These are phyloP conservation scores for Mormyrops attenuatus DNA, from an alignment of 2,797 vertebrate species.

Conservation along the genomic window DNA sequence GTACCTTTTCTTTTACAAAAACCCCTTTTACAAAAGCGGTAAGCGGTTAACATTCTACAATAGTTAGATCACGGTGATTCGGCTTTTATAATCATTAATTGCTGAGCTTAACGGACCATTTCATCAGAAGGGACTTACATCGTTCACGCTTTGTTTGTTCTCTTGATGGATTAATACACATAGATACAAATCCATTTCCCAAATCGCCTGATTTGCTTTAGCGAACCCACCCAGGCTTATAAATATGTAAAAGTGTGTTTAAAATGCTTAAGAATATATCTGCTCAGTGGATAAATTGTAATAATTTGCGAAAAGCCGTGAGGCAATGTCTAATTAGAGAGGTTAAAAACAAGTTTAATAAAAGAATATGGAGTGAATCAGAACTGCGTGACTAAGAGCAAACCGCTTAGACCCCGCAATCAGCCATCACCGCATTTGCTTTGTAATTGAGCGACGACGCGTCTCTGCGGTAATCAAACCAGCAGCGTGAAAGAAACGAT, in stretches of 20 bases:
- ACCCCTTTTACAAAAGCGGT: not conserved
- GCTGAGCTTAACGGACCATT: not conserved
- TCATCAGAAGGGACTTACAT: not conserved
- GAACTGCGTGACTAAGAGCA: not conserved
- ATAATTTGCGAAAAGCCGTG: not conserved
- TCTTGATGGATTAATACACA: not conserved
- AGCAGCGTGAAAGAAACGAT: not conserved
- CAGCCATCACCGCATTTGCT: not conserved
- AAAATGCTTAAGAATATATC: not conserved
- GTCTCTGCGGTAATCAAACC: constrained; percentile 1
- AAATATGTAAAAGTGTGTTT: not conserved
- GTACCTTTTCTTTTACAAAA: not conserved
- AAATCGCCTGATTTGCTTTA: not conserved
- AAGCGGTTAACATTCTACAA: not conserved
- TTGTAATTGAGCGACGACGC: not conserved
- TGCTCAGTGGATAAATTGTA: constrained; percentile 7
- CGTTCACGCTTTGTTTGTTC: not conserved
- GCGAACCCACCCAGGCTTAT: not conserved
- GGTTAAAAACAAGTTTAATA: constrained; percentile 12
- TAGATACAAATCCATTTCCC: constrained; percentile 3
- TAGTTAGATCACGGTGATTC: not conserved
- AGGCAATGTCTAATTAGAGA: constrained; percentile 2
- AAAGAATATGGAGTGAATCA: not conserved
- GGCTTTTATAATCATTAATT: not conserved
- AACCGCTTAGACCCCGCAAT: not conserved